These are phyloP conservation scores for Hypsibius dujardini DNA, from an alignment of 1,140 invertebrate genomes.

Conservation along the genomic window DNA sequence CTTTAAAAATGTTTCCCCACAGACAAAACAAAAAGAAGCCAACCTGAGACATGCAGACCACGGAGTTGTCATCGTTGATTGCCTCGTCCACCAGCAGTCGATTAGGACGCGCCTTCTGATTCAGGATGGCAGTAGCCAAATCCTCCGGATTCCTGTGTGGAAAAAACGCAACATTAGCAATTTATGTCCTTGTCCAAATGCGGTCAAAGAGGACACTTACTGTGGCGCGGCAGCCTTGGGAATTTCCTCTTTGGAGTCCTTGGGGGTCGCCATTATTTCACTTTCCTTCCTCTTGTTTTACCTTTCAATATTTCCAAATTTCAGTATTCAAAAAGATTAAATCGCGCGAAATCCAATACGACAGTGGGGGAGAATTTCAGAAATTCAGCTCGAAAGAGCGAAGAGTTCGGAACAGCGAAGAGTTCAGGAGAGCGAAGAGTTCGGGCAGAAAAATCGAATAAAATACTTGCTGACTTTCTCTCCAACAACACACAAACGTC, in stretches of 20 bases:
- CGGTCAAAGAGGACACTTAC: neutral
- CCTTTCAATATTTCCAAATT: neutral
- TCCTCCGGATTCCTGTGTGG: slow-evolving; percentile 46
- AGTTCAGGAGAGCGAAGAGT: too few relatives aligned
- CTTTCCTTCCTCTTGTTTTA: neutral
- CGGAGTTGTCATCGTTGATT: slow-evolving; percentile 93
- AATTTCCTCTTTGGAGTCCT: neutral
- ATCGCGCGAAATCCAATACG: neutral
- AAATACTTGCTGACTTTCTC: too few relatives aligned
- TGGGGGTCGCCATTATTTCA: neutral
- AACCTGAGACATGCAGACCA: slow-evolving; percentile 79
- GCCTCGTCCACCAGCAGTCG: slow-evolving; percentile 93
- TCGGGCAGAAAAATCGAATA: too few relatives aligned
- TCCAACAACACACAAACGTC: too few relatives aligned
- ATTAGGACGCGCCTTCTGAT: slow-evolving; percentile 91
- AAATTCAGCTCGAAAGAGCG: neutral
- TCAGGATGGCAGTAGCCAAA: slow-evolving; percentile 91
- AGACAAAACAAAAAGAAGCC: too few relatives aligned
- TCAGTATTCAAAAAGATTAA: neutral
- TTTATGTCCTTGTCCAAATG: neutral
- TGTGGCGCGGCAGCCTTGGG: neutral
- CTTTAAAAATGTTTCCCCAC: too few relatives aligned
- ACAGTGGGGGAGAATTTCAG: neutral
- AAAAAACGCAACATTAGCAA: neutral
- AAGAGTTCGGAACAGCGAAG: neutral